Base-by-base conservation (phyloP, 2,113 vertebrate genomes). In the Pelmatolapia mariae region DNA sequence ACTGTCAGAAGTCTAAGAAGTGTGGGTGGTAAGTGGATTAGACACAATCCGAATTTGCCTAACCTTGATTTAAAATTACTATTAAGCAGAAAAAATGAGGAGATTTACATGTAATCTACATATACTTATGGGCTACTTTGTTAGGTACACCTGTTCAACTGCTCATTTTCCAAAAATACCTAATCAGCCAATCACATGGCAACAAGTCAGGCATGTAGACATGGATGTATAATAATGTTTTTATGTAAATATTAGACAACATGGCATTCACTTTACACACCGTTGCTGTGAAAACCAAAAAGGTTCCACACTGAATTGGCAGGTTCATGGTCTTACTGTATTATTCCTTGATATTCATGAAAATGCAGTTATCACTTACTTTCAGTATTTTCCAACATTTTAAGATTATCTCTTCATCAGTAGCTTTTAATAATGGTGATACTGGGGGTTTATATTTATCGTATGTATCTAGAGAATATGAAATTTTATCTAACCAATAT, bases 61-160 rank as follows among this genome's bases (percentile, higher is more conserved):
- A 84, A 85, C 86, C 43, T 90, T 86, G 82, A 89, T 80, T 82
- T 71, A 73, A 93, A 91, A 85, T 92, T 68, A 88, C 83, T 83
- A 47, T 76, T 90, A 86, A 88, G 71, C 78, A 61, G 85, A 82
- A 33, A 50, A 86, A 92, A 86, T 81, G 18, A 59, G 47, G 36
- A 57, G 83, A 92, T 93, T 94, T 91, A 38, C 90, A 90, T 93
- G 61, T 63, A 15, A 91, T 91, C 87, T 89, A 87, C 92, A 94
- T 88, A 89, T 57, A 78, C 53, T 82, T 89, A 31, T 19, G 9
- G 71, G 43, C 71, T 1, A 50, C 0, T 50, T 73, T 50, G 24
- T 31, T 50, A 76, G 43, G 24, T 12, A 31, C 43, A 50, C 16
- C 71, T 76, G 71, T 50, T 31, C 16, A 12, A 12, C 71, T 50